Percentiles rank a stretch among this genome's conserved stretches.
phyloP scores from a whole-genome alignment of 2,797 vertebrate species.

The Dallia pectoralis region DNA sequence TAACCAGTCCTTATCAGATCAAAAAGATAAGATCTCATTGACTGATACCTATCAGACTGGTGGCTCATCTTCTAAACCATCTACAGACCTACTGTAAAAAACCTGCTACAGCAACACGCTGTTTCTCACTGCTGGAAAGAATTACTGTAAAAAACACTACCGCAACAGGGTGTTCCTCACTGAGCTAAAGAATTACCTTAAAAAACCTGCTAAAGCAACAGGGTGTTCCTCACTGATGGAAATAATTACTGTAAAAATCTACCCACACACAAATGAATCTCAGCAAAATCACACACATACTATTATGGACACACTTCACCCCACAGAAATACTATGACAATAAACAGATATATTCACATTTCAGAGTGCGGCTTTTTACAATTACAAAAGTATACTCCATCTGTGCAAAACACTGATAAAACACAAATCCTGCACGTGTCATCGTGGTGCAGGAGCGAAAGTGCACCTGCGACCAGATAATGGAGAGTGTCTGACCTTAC shows the following conservation, averaged over 20 bases:
- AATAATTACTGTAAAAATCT: no score
- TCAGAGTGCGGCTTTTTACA: no score
- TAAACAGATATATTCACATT: no score
- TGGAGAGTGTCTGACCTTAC: neutral
- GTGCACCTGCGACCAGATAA: neutral
- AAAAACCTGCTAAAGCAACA: neutral
- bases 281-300: neutral
- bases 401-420: neutral
- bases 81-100: no score
- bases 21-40: conserved; percentile 32
- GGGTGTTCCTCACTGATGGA: neutral
- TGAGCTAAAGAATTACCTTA: no score
- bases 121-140: no score
- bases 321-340: no score
- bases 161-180: no score
- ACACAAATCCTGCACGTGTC: neutral
- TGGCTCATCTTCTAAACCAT: neutral
- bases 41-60: conserved; percentile 29
- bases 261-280: neutral
- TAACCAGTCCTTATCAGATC: conserved; percentile 39
- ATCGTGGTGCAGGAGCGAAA: neutral
- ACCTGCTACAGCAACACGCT: no score
- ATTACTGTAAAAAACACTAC: no score
- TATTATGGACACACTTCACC: neutral
- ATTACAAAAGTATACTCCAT: neutral